phyloP scores from a whole-genome alignment of 2,113 vertebrate species.

The Pseudorhombus dupliciocellatus region DNA sequence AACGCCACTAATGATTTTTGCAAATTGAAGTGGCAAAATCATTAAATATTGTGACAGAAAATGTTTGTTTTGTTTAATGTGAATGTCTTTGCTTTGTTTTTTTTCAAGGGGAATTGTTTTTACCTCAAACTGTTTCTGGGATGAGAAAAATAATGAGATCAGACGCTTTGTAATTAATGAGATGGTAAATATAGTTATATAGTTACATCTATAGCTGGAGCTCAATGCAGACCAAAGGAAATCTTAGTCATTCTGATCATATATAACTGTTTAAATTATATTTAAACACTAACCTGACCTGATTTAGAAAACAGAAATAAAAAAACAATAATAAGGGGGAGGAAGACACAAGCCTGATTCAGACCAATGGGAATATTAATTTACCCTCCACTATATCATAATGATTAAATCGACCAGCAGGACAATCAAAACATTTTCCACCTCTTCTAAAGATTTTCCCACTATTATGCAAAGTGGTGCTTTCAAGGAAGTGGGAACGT shows the following conservation, averaged over 20 bases:
- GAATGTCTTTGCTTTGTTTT: conserved; percentile 29
- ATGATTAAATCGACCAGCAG: conserved; percentile 35
- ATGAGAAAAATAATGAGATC: conserved; percentile 53
- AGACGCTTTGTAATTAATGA: conserved; percentile 55
- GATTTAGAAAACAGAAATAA: not conserved
- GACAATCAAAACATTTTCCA: conserved; percentile 16
- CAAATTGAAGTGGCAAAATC: conserved; percentile 61
- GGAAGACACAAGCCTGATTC: conserved; percentile 1
- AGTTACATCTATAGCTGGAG: conserved; percentile 19
- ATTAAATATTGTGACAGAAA: conserved; percentile 67
- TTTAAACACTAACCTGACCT: no score
- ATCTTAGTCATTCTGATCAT: no score
- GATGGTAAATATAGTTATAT: conserved; percentile 26
- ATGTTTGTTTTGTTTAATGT: conserved; percentile 45
- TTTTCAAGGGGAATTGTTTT: conserved; percentile 8
- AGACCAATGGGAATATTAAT: conserved; percentile 27
- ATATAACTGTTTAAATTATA: no score
- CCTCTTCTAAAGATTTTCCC: conserved; percentile 28
- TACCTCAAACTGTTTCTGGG: conserved; percentile 43
- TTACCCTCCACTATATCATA: conserved; percentile 37
- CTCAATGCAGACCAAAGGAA: no score
- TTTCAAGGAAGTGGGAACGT: conserved; percentile 28
- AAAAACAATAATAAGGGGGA: conserved; percentile 18
- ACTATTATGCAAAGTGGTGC: conserved; percentile 43
- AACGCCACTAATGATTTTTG: conserved; percentile 72